Conservation (phyloP, 2,888 invertebrate species). For the Cyaniris semiargus region DNA sequence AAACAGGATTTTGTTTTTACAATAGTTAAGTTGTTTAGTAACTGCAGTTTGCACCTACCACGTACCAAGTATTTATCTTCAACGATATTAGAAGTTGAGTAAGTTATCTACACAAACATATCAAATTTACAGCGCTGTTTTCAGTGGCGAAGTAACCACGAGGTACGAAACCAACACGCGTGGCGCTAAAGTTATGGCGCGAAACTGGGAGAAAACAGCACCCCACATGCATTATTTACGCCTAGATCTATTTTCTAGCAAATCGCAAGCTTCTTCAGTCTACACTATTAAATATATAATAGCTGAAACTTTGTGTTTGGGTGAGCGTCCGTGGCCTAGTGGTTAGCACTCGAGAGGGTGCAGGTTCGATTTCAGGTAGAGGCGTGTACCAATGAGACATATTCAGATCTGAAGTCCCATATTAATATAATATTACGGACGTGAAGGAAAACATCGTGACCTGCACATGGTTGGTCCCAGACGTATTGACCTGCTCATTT, state of each 20-base stretch:
- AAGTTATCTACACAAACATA: not conserved
- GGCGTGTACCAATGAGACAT: too few relatives aligned
- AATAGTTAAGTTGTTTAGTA: too few relatives aligned
- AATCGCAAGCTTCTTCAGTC: not conserved
- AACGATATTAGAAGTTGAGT: not conserved
- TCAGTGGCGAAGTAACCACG: slow-evolving; percentile 10
- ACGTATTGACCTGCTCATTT: too few relatives aligned
- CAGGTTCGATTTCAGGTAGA: too few relatives aligned
- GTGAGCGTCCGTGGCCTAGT: too few relatives aligned
- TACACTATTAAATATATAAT: not conserved
- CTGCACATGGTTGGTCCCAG: too few relatives aligned
- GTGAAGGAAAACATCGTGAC: too few relatives aligned
- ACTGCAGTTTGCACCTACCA: too few relatives aligned
- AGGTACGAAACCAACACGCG: not conserved
- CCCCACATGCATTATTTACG: not conserved
- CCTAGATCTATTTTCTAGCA: not conserved
- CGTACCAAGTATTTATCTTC: not conserved
- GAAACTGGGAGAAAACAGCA: not conserved
- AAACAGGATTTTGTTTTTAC: too few relatives aligned
- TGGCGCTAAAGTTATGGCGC: not conserved
- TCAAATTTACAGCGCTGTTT: not conserved
- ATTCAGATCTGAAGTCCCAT: too few relatives aligned
- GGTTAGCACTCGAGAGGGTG: too few relatives aligned
- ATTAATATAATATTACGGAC: too few relatives aligned
- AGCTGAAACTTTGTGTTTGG: not conserved